Conservation (phyloP, 2,888 invertebrate genomes). For the Sminthurides aquaticus region DNA sequence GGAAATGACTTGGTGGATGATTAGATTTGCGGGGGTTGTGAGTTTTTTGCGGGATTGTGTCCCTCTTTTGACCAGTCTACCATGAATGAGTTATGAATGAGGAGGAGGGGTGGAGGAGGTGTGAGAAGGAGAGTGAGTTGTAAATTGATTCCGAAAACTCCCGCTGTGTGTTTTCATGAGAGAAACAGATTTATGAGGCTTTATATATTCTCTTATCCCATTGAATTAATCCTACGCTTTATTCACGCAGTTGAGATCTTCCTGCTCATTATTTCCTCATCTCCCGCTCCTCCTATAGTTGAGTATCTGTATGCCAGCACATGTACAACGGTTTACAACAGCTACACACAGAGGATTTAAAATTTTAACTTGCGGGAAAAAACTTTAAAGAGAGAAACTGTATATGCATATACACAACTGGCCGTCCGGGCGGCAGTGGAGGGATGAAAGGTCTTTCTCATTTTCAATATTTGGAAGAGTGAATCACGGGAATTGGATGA, state of each 20-base stretch:
- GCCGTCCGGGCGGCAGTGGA: not conserved
- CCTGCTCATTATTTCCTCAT: no score
- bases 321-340: no score
- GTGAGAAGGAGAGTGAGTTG: conserved; percentile 3
- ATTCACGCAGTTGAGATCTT: no score
- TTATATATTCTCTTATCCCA: not conserved
- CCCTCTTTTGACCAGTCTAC: not conserved
- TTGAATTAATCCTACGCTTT: not conserved
- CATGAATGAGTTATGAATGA: not conserved
- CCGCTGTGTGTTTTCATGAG: conserved; percentile 9
- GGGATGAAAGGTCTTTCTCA: not conserved
- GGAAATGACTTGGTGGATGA: not conserved
- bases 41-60: not conserved
- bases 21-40: not conserved
- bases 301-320: no score
- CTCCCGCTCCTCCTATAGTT: no score
- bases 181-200: conserved; percentile 3
- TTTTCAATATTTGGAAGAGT: not conserved
- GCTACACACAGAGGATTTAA: no score
- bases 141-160: conserved; percentile 4
- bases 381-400: no score
- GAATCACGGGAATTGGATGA: not conserved
- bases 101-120: not conserved
- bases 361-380: no score
- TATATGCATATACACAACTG: no score